Conservation (phyloP, 2,113 vertebrate species). For the Phainopepla nitens region DNA sequence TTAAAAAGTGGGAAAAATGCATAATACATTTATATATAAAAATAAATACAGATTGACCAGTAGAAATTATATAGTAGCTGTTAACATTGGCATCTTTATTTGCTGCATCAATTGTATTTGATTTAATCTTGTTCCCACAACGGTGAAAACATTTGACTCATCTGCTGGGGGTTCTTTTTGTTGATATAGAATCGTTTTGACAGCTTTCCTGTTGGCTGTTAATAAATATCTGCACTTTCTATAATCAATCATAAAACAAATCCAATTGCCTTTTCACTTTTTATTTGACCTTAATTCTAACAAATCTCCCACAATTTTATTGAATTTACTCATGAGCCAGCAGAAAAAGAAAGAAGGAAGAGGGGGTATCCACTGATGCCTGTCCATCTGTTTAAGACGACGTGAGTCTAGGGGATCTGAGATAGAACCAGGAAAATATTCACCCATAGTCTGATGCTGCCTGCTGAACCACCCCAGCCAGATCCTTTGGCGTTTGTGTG, state of each 20-base stretch:
- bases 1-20: background rate
- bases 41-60: conserved; percentile 35
- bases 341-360: background rate
- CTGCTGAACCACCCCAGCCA: background rate
- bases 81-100: conserved; percentile 55
- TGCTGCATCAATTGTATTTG: conserved; percentile 43
- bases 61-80: conserved; percentile 34
- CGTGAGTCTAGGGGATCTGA: background rate
- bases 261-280: conserved; percentile 41
- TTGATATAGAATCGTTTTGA: conserved; percentile 42
- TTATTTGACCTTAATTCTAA: conserved; percentile 61
- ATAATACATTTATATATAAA: background rate
- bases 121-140: conserved; percentile 41
- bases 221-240: conserved; percentile 58
- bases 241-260: conserved; percentile 61
- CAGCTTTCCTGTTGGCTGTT: conserved; percentile 50
- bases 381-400: background rate
- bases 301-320: conserved; percentile 30
- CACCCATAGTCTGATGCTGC: background rate
- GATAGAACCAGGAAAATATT: background rate
- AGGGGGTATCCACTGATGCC: background rate
- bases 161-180: background rate
- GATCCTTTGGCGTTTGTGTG: background rate
- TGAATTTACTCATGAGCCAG: conserved; percentile 20
- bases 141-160: conserved; percentile 26